phyloP scores from a whole-genome alignment of 2,113 vertebrate species.

The Falco punctatus region DNA sequence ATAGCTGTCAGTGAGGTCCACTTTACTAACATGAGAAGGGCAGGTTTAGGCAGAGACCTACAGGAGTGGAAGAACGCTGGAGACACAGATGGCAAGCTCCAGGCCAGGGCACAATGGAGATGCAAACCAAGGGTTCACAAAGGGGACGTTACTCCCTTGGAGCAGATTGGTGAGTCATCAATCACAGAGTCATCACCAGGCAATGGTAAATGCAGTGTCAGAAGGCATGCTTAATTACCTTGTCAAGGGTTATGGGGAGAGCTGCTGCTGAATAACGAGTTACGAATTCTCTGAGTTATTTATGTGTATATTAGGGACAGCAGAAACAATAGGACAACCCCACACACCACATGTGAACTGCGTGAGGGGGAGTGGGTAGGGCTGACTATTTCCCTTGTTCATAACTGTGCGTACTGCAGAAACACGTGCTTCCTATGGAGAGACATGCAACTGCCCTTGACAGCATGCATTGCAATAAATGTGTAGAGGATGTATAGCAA shows the following conservation, averaged over 20 bases:
- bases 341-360: background rate
- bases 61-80: background rate
- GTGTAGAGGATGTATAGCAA: background rate
- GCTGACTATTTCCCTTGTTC: background rate
- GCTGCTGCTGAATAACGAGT: background rate
- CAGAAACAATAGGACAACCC: background rate
- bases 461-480: background rate
- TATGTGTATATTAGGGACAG: background rate
- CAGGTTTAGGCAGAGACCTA: background rate
- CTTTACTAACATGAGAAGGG: background rate
- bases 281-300: rapidly evolving
- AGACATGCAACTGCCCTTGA: background rate
- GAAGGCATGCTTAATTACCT: background rate
- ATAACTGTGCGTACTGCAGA: background rate
- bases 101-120: background rate
- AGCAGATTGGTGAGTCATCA: background rate
- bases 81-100: background rate
- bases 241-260: background rate
- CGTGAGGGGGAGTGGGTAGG: background rate
- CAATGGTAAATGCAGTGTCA: background rate
- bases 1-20: background rate
- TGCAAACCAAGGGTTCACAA: background rate
- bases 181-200: background rate
- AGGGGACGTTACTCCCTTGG: background rate
- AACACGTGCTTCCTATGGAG: background rate